A percentile compares a stretch with the other conserved stretches of the same genome.
phyloP scores from a whole-genome alignment of 2,797 vertebrate genomes.

The Crocodylus rhombifer region DNA sequence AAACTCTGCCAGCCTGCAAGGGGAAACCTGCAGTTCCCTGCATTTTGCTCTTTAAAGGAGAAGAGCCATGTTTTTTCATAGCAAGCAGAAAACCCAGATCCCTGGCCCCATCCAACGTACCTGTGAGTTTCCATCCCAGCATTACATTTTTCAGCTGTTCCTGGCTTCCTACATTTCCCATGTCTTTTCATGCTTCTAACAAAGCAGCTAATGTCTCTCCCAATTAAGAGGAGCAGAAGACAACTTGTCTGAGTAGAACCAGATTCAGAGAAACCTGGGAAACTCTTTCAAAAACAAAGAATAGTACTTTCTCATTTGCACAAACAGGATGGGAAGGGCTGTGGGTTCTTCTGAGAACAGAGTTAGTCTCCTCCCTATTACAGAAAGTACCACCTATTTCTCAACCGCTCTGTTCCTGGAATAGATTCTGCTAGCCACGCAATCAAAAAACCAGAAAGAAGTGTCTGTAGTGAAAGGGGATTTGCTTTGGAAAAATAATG shows the following conservation, averaged over 20 bases:
- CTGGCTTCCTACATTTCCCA: rapidly evolving
- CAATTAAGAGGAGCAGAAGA: background rate
- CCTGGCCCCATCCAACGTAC: background rate
- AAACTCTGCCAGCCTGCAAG: no score
- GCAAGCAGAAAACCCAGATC: background rate
- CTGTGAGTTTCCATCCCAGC: background rate
- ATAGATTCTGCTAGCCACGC: background rate
- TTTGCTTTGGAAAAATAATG: rapidly evolving
- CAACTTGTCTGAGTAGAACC: background rate
- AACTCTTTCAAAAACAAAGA: background rate
- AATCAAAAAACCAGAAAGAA: rapidly evolving
- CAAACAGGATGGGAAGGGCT: background rate
- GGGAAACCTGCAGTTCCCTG: no score
- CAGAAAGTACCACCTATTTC: background rate
- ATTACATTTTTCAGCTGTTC: no score
- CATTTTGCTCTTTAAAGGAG: no score
- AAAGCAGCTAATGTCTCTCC: background rate
- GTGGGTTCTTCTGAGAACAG: background rate
- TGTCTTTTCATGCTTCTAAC: rapidly evolving
- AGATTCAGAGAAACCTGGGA: background rate
- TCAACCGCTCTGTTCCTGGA: background rate
- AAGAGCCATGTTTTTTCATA: no score
- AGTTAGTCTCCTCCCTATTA: background rate
- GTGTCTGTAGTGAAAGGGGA: rapidly evolving
- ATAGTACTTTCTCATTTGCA: background rate